A percentile compares a stretch with the other conserved stretches of the same genome.
These are phyloP conservation scores for Leucoraja erinaceus DNA, from an alignment of 2,113 vertebrate genomes.

Conservation along the genomic window DNA sequence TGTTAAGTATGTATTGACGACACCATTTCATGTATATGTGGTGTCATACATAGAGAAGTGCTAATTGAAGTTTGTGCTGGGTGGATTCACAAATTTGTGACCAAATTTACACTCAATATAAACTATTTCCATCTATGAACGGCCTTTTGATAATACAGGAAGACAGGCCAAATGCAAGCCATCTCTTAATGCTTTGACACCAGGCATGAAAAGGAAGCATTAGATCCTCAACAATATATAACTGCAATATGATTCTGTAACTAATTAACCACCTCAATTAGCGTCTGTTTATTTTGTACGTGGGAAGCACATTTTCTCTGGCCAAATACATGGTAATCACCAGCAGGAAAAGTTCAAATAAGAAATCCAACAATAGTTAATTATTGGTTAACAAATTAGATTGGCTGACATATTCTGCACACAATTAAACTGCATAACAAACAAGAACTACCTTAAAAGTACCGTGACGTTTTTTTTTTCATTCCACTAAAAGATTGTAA, in stretches of 20 bases:
- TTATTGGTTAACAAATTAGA: constrained; percentile 27
- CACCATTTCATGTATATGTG: too few relatives aligned
- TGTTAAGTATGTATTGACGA: too few relatives aligned
- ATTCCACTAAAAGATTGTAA: not conserved
- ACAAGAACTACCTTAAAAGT: not conserved
- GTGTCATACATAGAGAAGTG: too few relatives aligned
- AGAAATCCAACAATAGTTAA: constrained; percentile 11
- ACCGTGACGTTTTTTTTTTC: not conserved
- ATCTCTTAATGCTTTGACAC: not conserved
- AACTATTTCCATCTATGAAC: not conserved
- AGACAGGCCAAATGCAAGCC: not conserved
- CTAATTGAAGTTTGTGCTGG: too few relatives aligned
- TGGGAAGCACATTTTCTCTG: not conserved
- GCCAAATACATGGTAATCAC: not conserved
- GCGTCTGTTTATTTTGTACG: not conserved
- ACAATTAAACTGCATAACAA: constrained; percentile 9
- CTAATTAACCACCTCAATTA: constrained; percentile 29
- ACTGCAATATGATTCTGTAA: not conserved
- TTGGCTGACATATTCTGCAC: not conserved
- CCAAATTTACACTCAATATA: too few relatives aligned
- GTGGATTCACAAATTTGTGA: too few relatives aligned
- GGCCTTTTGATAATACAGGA: not conserved
- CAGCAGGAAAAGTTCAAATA: not conserved
- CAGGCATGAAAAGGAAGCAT: not conserved
- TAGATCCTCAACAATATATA: not conserved